Evolutionary conservation across 2,113 vertebrate species (phyloP), one percentile per base, ranked within the genome.

Genomic region (Sphaerodactylus townsendi): DNA sequence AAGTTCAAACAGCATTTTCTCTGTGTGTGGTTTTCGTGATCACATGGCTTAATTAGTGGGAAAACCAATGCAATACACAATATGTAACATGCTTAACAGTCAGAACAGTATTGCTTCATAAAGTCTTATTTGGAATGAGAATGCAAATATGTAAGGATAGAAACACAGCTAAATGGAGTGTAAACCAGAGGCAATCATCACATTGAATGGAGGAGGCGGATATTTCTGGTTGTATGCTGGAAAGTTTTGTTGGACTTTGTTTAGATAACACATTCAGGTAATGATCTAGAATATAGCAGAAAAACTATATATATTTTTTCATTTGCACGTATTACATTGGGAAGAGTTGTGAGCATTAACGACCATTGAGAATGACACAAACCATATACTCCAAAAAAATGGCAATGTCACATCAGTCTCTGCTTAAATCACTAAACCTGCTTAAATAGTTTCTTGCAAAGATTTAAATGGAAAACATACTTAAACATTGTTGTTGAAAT

Each of bases 171-270:
- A 74, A 74, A 85, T 79, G 70, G 28, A 80, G 33, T 80, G 59
- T 74, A 85, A 85, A 75, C 44, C 56, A 85, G 73, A 85, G 37
- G 46, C 46, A 77, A 77, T 84, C 82, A 84, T 50, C 44, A 77
- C 37, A 69, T 39, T 59, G 30, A 76, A 37, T 4, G 41, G 71
- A 81, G 15, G 37, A 11, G 50, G 30, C 56, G 46, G 46, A 65
- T 5, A 2, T 76, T 76, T 69, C 50, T 15, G n/a, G 2, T 37
- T 30, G 2, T 25, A 13, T 76, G 41, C 70, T 69, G 33, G n/a
- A 68, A 35, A 11, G 23, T 33, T 46, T 80, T 77, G 65, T 70
- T 62, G 50, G 39, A 14, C 30, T 69, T 33, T 76, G 64, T 62
- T 86, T 86, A 59, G 59, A 48, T 77, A 71, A 44, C 53, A 76